Base-by-base conservation (phyloP, 2,888 invertebrate genomes). In the Torymus auratus region DNA sequence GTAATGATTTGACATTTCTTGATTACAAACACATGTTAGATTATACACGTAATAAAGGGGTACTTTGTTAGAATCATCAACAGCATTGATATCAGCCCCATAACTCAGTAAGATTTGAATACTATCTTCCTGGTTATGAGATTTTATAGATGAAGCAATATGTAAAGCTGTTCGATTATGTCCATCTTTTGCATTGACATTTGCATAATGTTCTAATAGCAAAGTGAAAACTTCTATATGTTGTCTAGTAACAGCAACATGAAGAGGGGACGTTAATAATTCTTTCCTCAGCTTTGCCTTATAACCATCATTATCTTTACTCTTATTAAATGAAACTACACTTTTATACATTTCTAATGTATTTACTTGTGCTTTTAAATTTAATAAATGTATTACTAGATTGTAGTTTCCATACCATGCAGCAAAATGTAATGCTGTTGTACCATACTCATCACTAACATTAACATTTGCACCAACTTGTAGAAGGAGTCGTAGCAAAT, bases 361-460 rank as follows among this genome's bases (percentile, higher is more conserved):
- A 68, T 71, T 73, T 2, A 73, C 13, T 52, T 58, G n/a, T 1
- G 65, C 73, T 23, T 17, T 58, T 20, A 74, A 52, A 28, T 62
- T 41, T n/a, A 82, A 41, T 53, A 82, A 62, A 58, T 71, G 69
- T 4, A 67, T 53, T 10, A 82, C 60, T 14, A 75, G 15, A 2
- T 20, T 58, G 17, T n/a, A 3, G 15, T 70, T 1, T 65, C 64
- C 78, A 23, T 75, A 41, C 75, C 75, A 75, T 41, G 20, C 61
- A 28, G 78, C 82, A 62, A 82, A 65, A 58, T 82, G 82, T 14
- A 82, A 56, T 55, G 69, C 50, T 15, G 78, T 78, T 23, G 75
- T 75, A 52, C 78, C 68, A 78, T 53, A 78, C 62, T 78, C 67
- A 58, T 82, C 80, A 17, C 15, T 20, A n/a, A 10, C 23, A 62